Conservation (phyloP, 2,888 invertebrate species). For the Rhagonycha fulva region DNA sequence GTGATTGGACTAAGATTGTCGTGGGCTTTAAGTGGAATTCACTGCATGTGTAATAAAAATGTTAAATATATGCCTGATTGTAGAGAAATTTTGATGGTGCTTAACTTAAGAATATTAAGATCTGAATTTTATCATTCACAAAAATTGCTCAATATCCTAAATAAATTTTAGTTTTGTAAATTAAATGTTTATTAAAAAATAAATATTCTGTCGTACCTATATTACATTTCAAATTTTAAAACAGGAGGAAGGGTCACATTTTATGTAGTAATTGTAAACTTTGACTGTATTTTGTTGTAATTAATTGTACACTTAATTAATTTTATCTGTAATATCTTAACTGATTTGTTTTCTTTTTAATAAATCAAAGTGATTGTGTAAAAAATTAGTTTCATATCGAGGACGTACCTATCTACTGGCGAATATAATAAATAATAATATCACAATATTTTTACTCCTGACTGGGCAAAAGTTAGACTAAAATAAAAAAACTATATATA, state of each 20-base stretch:
- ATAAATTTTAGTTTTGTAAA: not conserved
- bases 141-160: not conserved
- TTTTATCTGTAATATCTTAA: not conserved
- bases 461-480: not conserved
- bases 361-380: not conserved
- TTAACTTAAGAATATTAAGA: not conserved
- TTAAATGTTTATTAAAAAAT: not conserved
- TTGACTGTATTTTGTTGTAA: not conserved
- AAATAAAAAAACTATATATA: too few relatives aligned
- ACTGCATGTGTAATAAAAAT: too few relatives aligned
- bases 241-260: not conserved
- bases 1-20: too few relatives aligned
- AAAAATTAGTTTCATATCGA: not conserved
- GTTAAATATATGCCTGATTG: too few relatives aligned
- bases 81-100: too few relatives aligned
- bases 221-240: not conserved
- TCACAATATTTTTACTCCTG: not conserved
- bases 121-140: not conserved
- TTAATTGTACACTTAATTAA: not conserved
- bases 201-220: not conserved
- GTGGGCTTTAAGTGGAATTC: too few relatives aligned
- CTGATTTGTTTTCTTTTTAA: not conserved
- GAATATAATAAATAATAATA: too few relatives aligned
- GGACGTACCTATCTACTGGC: too few relatives aligned
- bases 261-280: not conserved